A percentile compares a stretch with the other conserved stretches of the same genome.
Evolutionary conservation across 2,888 invertebrate species (phyloP).

Genomic region (Iphiclides podalirius): DNA sequence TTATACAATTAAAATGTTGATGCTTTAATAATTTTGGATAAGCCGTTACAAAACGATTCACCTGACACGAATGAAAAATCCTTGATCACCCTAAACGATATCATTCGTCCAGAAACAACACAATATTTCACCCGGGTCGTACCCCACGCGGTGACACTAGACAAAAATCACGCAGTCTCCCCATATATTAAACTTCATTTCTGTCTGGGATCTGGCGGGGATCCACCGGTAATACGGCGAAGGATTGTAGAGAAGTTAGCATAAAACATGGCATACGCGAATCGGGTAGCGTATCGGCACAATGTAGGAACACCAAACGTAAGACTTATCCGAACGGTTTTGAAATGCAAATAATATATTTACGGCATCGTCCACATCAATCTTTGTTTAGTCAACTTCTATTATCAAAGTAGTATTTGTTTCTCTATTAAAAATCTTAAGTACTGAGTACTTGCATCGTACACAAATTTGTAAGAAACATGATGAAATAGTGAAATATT

Average conservation of each 20-base stretch:
- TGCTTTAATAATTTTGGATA: too few species aligned
- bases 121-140: constrained; percentile 46
- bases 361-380: too few species aligned
- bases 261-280: constrained; percentile 66
- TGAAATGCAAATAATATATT: not conserved
- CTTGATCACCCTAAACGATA: constrained; percentile 9
- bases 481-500: too few species aligned
- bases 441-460: too few species aligned
- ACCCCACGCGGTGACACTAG: constrained; percentile 71
- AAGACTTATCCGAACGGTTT: not conserved
- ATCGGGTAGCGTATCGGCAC: constrained; percentile 56
- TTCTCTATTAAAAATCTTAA: too few species aligned
- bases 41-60: too few species aligned
- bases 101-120: constrained; percentile 26
- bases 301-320: constrained; percentile 30
- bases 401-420: too few species aligned
- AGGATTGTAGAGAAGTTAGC: constrained; percentile 67
- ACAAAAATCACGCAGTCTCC: constrained; percentile 70
- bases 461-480: too few species aligned
- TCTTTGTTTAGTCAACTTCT: too few species aligned
- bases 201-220: too few species aligned
- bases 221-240: constrained; percentile 61
- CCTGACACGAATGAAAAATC: too few species aligned
- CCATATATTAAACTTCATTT: constrained; percentile 69
- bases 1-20: too few species aligned